phyloP scores from a whole-genome alignment of 2,797 vertebrate genomes.

The Simalia tracyae region DNA sequence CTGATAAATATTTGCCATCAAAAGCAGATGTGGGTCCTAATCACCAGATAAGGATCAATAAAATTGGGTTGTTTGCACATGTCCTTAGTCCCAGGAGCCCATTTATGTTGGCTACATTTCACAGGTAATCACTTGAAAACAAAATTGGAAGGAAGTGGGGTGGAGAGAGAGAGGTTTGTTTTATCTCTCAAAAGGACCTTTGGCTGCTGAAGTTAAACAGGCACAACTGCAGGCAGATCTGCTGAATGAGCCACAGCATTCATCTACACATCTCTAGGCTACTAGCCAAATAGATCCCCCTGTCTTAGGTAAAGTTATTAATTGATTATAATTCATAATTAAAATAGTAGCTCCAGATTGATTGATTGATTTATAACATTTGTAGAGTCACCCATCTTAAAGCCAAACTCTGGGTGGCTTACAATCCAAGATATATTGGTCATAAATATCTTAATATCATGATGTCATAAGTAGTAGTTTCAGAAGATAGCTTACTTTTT shows the following conservation, averaged over 20 bases:
- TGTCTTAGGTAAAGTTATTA: neutral
- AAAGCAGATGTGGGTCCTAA: slow-evolving; percentile 6
- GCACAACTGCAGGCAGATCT: slow-evolving; percentile 7
- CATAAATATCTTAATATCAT: neutral
- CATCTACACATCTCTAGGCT: neutral
- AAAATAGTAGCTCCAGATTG: neutral
- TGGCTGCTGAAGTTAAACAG: slow-evolving; percentile 42
- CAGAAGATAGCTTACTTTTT: neutral
- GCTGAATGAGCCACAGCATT: slow-evolving; percentile 1
- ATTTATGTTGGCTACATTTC: slow-evolving; percentile 37
- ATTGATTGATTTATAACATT: neutral
- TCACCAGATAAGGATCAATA: slow-evolving; percentile 14
- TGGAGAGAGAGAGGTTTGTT: slow-evolving; percentile 21
- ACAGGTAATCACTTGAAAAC: slow-evolving; percentile 38
- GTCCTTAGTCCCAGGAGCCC: slow-evolving; percentile 8
- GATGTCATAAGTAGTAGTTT: neutral
- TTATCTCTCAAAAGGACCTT: slow-evolving; percentile 31
- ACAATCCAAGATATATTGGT: neutral
- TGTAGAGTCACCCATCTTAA: neutral
- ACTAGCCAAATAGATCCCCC: neutral
- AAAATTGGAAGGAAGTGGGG: slow-evolving; percentile 11
- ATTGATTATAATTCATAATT: neutral
- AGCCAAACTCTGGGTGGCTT: neutral
- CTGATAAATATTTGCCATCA: neutral
- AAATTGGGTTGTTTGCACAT: slow-evolving; percentile 16